Percentiles rank a stretch among this genome's conserved stretches.
These are phyloP conservation scores for Conus betulinus DNA, from an alignment of 1,140 invertebrate species.

Conservation along the genomic window DNA sequence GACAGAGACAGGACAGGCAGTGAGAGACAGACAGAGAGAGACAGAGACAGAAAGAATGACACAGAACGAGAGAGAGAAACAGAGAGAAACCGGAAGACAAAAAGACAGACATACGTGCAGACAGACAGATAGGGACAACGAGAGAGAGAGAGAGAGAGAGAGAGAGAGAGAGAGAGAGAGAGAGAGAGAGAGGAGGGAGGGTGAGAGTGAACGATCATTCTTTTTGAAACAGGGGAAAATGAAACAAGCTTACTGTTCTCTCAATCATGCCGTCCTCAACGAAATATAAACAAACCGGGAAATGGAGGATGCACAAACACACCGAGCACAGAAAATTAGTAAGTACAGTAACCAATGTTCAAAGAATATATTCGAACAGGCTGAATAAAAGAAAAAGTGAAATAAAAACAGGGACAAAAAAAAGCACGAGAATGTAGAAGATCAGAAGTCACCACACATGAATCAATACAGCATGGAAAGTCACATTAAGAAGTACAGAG, in stretches of 20 bases:
- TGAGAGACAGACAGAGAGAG: too few relatives aligned
- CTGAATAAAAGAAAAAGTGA: neutral
- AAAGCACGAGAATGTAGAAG: neutral
- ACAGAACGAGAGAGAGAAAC: too few relatives aligned
- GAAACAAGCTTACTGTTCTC: too few relatives aligned
- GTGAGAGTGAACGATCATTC: neutral
- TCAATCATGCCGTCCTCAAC: too few relatives aligned
- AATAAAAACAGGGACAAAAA: neutral
- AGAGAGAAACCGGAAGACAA: too few relatives aligned
- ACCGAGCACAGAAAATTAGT: neutral
- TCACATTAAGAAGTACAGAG: neutral
- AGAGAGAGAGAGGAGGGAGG: neutral
- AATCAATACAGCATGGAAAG: neutral
- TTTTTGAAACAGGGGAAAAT: too few relatives aligned
- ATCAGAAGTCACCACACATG: neutral
- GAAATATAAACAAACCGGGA: too few relatives aligned
- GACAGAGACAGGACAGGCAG: too few relatives aligned
- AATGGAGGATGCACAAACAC: too few relatives aligned
- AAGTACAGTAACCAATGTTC: neutral
- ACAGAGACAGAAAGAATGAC: too few relatives aligned
- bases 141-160: neutral
- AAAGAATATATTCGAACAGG: neutral
- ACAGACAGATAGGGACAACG: too few relatives aligned
- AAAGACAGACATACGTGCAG: too few relatives aligned
- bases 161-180: neutral